Evolutionary conservation across 2,888 invertebrate genomes (phyloP), one percentile per base, ranked within the genome.

Genomic region (Pegoplata infirma): DNA sequence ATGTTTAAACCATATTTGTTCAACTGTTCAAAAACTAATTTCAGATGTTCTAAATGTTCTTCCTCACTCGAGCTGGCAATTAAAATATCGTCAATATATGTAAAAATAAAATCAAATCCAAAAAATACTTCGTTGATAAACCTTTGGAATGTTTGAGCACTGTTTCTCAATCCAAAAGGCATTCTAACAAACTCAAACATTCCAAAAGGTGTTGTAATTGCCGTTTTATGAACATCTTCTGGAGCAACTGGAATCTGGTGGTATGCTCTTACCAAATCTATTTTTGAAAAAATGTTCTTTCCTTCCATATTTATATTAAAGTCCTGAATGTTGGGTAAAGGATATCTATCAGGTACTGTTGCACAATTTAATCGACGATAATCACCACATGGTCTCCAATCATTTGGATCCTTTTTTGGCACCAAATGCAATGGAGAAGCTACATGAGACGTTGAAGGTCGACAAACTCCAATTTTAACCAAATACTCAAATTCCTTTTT

Each of bases 351-450:
- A 12, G 36, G 63, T 3, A 40, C 19, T 3, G 32, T 67, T 6
- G 55, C 25, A 25, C 17, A n/a, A 59, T 66, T 58, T 7, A 73
- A 10, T 10, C 49, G 23, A 10, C 19, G 28, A 28, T 63, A 61
- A 7, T 67, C 64, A 0, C 64, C 73, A 46, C 58, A 58, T 14
- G 64, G 73, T 16, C 58, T 75, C 61, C 44, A 61, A 5, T 71
- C 51, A 51, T 76, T 74, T 8, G 47, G n/a, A 25, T 66, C 53
- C n/a, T n/a, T 28, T 71, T 12, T 75, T 63, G 1, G 58, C 32
- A 21, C 32, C 2, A 32, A 16, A 16, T 55, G 55, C 1, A 55
- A 12, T 3, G 55, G n/a, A 12, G 40, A 56, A n/a, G 56, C 19
- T 4, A 17, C 19, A 17, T 19, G 19, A 19, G 56, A 56, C 1